Evolutionary conservation across 2,113 vertebrate genomes (phyloP).

Genomic region (Cervus canadensis): DNA sequence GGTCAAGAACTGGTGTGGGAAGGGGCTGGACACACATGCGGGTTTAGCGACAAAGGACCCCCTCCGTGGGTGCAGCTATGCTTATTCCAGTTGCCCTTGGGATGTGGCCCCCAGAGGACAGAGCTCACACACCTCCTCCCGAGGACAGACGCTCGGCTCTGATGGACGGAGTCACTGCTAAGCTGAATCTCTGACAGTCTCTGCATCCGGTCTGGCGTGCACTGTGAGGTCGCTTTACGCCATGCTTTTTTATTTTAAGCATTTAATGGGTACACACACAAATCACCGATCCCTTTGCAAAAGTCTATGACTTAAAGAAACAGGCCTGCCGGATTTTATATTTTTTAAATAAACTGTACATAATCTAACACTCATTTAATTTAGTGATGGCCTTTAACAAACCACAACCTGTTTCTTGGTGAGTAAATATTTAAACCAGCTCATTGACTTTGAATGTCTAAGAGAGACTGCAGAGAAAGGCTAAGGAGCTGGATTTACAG

Average conservation of each 20-base stretch:
- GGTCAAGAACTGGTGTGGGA: background rate
- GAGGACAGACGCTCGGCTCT: background rate
- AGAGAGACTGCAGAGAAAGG: constrained; percentile 77
- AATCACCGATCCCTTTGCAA: constrained; percentile 61
- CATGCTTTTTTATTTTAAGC: constrained; percentile 61
- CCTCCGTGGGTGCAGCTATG: fast-evolving
- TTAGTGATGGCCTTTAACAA: constrained; percentile 72
- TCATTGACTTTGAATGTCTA: constrained; percentile 73
- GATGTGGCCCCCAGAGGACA: background rate
- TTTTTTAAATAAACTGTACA: constrained; percentile 67
- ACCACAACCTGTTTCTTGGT: constrained; percentile 71
- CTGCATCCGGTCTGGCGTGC: background rate
- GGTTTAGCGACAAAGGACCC: background rate
- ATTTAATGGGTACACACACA: constrained; percentile 53
- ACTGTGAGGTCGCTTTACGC: background rate
- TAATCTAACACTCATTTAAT: constrained; percentile 78
- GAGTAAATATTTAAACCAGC: constrained; percentile 84
- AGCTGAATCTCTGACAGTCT: background rate
- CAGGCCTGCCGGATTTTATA: constrained; percentile 31
- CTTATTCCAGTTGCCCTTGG: background rate
- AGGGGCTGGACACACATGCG: background rate
- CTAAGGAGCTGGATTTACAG: constrained; percentile 75
- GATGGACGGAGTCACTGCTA: background rate
- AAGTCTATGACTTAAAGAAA: constrained; percentile 66
- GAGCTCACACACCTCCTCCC: background rate